These are phyloP conservation scores for Cydia pomonella DNA, from an alignment of 1,140 invertebrate species.

Conservation along the genomic window DNA sequence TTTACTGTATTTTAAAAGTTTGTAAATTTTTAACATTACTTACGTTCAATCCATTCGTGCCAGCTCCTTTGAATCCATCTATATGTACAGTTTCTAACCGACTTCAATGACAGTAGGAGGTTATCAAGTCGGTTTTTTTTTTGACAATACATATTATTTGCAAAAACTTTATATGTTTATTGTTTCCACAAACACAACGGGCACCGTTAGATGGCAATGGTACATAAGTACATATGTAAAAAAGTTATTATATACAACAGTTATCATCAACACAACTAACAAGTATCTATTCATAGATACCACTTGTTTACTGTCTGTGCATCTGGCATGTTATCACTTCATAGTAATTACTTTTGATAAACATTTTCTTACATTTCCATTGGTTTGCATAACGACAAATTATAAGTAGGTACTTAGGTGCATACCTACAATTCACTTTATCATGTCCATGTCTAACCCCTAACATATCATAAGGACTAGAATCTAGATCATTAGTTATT, in stretches of 20 bases:
- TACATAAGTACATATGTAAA: background rate
- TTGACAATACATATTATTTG: too few species aligned
- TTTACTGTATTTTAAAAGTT: too few species aligned
- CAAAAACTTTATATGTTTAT: too few species aligned
- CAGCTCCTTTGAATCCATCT: too few species aligned
- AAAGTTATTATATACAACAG: background rate
- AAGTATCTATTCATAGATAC: slow-evolving; percentile 36
- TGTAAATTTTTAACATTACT: too few species aligned
- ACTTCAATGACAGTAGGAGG: too few species aligned
- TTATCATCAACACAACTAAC: slow-evolving; percentile 24
- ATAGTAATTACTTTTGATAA: slow-evolving; percentile 45
- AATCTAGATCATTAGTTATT: background rate
- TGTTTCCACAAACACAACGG: too few species aligned
- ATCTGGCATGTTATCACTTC: slow-evolving; percentile 36
- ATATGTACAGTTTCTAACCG: too few species aligned
- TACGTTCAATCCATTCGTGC: too few species aligned
- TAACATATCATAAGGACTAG: background rate
- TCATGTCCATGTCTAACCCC: background rate
- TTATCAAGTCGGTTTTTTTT: too few species aligned
- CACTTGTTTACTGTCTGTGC: slow-evolving; percentile 44
- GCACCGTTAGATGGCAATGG: too few species aligned
- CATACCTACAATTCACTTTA: slow-evolving; percentile 1
- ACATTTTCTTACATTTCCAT: slow-evolving; percentile 45
- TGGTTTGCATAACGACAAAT: slow-evolving; percentile 41
- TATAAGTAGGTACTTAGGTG: slow-evolving; percentile 14